Evolutionary conservation across 2,888 invertebrate species (phyloP).

Genomic region (Andrena minutula): DNA sequence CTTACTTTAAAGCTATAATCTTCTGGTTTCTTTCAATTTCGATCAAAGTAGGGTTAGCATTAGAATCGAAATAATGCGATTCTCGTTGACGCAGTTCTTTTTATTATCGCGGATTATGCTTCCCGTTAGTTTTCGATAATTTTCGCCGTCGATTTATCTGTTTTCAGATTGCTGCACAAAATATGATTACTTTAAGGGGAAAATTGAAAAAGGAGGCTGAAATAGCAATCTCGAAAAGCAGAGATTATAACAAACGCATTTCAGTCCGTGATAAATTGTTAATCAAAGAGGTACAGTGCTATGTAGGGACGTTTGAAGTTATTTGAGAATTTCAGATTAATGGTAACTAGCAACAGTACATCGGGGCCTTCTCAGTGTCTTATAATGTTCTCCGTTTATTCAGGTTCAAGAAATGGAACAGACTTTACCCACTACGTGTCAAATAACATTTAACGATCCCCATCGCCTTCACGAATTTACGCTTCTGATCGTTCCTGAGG

Average conservation of each 20-base stretch:
- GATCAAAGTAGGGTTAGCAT: conserved; percentile 11
- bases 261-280: conserved; percentile 92
- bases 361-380: background rate
- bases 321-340: background rate
- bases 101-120: background rate
- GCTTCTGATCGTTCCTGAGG: conserved; percentile 92
- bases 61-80: conserved; percentile 5
- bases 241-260: conserved; percentile 86
- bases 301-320: conserved; percentile 2
- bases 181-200: conserved; percentile 91
- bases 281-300: conserved; percentile 89
- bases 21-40: background rate
- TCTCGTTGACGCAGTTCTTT: background rate
- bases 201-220: conserved; percentile 89
- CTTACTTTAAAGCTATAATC: background rate
- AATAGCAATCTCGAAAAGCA: conserved; percentile 80
- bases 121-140: background rate
- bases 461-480: conserved; percentile 93
- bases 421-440: conserved; percentile 92
- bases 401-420: conserved; percentile 94
- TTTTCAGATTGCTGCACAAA: conserved; percentile 43
- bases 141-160: background rate
- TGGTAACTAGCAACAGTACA: background rate
- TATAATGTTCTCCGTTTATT: conserved; percentile 1
- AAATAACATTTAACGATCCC: conserved; percentile 92